These are phyloP conservation scores for Allygus modestus DNA, from an alignment of 2,888 invertebrate species.

Conservation along the genomic window DNA sequence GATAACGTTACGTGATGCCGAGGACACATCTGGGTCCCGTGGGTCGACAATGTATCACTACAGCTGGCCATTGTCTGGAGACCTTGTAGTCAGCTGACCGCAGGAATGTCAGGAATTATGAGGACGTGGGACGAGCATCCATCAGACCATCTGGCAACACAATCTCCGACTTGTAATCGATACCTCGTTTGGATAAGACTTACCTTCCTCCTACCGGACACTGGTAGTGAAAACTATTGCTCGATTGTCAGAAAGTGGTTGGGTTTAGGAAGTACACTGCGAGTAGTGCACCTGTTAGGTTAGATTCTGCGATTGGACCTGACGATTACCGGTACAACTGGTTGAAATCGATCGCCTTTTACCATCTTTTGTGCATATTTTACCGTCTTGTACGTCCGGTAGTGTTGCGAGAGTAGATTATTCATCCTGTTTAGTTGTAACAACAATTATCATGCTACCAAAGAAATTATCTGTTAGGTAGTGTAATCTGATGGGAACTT, in stretches of 20 bases:
- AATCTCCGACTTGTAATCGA: background rate
- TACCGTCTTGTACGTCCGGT: too few species aligned
- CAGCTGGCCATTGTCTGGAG: slow-evolving; percentile 33
- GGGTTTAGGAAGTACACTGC: too few species aligned
- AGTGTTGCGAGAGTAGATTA: too few species aligned
- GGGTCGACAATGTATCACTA: slow-evolving; percentile 29
- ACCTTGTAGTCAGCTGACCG: slow-evolving; percentile 37
- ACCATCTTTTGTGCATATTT: too few species aligned
- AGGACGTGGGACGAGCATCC: slow-evolving; percentile 10
- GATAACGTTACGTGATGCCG: background rate
- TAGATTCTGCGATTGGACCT: too few species aligned
- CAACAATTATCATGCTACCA: too few species aligned
- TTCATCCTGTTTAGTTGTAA: too few species aligned
- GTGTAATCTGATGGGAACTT: too few species aligned
- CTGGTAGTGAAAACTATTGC: background rate
- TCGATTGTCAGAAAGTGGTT: background rate
- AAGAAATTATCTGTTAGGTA: too few species aligned
- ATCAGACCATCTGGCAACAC: slow-evolving; percentile 21
- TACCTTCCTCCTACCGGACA: background rate
- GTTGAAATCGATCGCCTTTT: too few species aligned
- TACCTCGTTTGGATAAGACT: slow-evolving; percentile 2
- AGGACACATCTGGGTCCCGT: background rate
- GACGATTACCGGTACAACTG: too few species aligned
- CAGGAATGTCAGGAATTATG: slow-evolving; percentile 36
- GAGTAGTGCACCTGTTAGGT: too few species aligned